These are phyloP conservation scores for Siphonodentalium dalli DNA, from an alignment of 2,888 invertebrate genomes.

Conservation along the genomic window DNA sequence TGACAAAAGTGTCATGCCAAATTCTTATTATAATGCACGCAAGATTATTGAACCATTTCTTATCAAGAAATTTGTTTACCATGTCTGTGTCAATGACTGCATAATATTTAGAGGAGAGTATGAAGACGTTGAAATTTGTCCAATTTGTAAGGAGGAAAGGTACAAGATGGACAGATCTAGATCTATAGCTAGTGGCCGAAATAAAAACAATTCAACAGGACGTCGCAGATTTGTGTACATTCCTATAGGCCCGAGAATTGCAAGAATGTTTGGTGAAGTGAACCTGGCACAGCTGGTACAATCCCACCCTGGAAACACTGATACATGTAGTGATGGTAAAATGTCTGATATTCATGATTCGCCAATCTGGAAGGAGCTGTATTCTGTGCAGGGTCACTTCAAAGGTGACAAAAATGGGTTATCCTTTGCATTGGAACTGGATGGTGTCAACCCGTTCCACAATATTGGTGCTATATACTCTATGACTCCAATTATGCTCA, in stretches of 20 bases:
- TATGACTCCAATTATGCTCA: slow-evolving; percentile 16
- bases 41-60: too few relatives aligned
- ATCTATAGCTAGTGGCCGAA: too few relatives aligned
- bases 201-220: too few relatives aligned
- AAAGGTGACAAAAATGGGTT: slow-evolving; percentile 5
- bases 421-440: slow-evolving; percentile 11
- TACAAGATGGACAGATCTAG: too few relatives aligned
- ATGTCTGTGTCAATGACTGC: too few relatives aligned
- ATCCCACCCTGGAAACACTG: slow-evolving; percentile 2
- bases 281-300: slow-evolving; percentile 2
- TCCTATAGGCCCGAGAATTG: slow-evolving; percentile 7
- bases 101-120: too few relatives aligned
- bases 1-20: too few relatives aligned
- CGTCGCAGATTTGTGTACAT: not conserved
- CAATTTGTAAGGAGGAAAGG: too few relatives aligned
- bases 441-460: slow-evolving; percentile 13
- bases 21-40: too few relatives aligned
- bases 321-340: not conserved
- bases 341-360: slow-evolving; percentile 17
- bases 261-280: slow-evolving; percentile 12
- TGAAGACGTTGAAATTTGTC: too few relatives aligned
- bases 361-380: slow-evolving; percentile 6
- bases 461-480: slow-evolving; percentile 14
- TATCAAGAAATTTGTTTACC: too few relatives aligned
- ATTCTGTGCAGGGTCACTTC: slow-evolving; percentile 10